Evolutionary conservation across 2,888 invertebrate genomes (phyloP).

Genomic region (Chymomyza fuscimana): DNA sequence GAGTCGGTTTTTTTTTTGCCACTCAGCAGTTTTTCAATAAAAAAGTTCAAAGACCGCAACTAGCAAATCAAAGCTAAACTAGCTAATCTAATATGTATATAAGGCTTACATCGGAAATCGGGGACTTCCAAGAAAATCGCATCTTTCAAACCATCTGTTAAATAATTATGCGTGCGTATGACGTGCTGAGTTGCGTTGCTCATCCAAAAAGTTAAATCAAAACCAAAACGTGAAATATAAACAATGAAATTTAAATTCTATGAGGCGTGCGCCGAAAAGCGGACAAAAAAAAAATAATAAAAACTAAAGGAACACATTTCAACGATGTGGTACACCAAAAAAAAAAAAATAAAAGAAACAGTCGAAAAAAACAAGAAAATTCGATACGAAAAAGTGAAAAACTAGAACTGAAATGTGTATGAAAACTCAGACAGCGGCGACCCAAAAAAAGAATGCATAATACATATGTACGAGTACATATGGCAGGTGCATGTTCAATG

Average conservation of each 20-base stretch:
- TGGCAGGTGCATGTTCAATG: constrained; percentile 2
- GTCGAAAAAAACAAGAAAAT: background rate
- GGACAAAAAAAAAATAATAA: constrained; percentile 26
- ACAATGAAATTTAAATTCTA: constrained; percentile 43
- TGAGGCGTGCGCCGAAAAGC: constrained; percentile 21
- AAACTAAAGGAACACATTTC: constrained; percentile 19
- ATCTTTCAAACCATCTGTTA: background rate
- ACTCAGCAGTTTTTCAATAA: background rate
- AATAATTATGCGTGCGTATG: constrained; percentile 61
- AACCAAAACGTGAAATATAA: constrained; percentile 60
- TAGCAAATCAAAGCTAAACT: constrained; percentile 26
- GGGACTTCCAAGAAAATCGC: constrained; percentile 53
- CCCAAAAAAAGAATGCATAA: constrained; percentile 2
- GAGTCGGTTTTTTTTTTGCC: background rate
- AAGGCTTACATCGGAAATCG: constrained; percentile 13
- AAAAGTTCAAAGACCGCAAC: constrained; percentile 55
- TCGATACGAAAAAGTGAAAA: constrained; percentile 11
- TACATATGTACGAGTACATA: background rate
- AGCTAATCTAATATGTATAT: too few species aligned
- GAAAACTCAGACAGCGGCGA: constrained; percentile 44
- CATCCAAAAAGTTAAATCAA: constrained; percentile 26
- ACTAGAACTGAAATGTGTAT: constrained; percentile 27
- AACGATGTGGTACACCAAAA: constrained; percentile 57
- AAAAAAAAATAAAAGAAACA: constrained; percentile 15
- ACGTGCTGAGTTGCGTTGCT: constrained; percentile 32